Base-by-base conservation (phyloP, 2,113 vertebrate genomes). In the Pantherophis guttatus region DNA sequence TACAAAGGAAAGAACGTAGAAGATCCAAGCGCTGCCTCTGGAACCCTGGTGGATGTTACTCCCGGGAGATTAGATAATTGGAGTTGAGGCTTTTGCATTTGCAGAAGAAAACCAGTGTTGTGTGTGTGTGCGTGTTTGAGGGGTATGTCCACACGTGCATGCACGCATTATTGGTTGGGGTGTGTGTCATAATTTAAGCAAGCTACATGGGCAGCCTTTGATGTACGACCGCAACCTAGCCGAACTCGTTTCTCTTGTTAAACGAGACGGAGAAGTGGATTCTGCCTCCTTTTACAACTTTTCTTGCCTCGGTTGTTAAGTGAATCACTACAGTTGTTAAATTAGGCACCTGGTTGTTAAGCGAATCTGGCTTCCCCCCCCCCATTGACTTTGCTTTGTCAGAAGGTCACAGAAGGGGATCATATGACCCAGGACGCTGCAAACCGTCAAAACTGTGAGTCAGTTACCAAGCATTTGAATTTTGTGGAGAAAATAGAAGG, bases 21-120 rank as follows among this genome's bases (percentile, higher is more conserved):
- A 57, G 53, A 58, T 58, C 57, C 53, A 11, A 0, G 1, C 2
- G 23, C n/a, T 0, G 0, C 0, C 0, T 44, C 33, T 58, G 24
- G 0, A 13, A n/a, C 0, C 53, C 62, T 21, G 54, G 87, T 86
- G 55, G 4, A 24, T 3, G 0, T 0, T 1, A 24, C 39, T 93
- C 13, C n/a, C n/a, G 0, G 7, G n/a, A 26, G 3, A 86, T 2
- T 0, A 55, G 0, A 10, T 24, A 70, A 59, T 58, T 26, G 15
- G 39, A 21, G 7, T 1, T 2, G 33, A 44, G 53, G n/a, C 19
- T 12, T 12, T 52, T 21, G 39, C 6, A 48, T 29, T 54, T 90
- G 19, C 55, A 81, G 33, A 57, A 57, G 86, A 62, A 86, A 81
- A 90, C 29, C 19, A 6, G 26, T 55, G 39, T 55, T 26, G 21